Conservation (phyloP, 2,113 vertebrate genomes). For the Pseudorhombus dupliciocellatus region DNA sequence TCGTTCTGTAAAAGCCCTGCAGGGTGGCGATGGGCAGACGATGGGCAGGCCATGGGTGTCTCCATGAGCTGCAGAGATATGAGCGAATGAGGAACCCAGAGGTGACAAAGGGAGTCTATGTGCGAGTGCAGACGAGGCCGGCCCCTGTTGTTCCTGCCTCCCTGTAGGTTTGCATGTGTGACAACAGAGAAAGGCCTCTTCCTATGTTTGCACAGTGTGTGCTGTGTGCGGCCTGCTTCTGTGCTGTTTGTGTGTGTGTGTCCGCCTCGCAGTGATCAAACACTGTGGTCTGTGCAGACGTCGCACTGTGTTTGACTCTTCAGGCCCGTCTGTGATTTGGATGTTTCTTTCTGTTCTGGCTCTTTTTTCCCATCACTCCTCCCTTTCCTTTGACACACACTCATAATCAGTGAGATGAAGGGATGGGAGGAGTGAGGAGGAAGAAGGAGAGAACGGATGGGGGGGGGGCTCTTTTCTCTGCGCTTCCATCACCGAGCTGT, state of each 20-base stretch:
- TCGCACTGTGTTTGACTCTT: conserved; percentile 44
- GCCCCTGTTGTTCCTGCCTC: conserved; percentile 56
- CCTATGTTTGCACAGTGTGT: conserved; percentile 57
- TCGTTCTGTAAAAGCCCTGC: conserved; percentile 39
- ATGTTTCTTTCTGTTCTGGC: conserved; percentile 43
- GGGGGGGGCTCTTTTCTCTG: conserved; percentile 9
- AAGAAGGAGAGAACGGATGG: background rate
- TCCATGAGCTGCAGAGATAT: conserved; percentile 36
- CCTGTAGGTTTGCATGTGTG: conserved; percentile 64
- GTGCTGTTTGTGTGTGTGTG: conserved; percentile 55
- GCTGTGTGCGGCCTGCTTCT: conserved; percentile 38
- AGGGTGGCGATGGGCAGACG: conserved; percentile 26
- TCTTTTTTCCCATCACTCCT: conserved; percentile 35
- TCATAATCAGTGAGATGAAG: conserved; percentile 63
- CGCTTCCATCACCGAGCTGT: conserved; percentile 23
- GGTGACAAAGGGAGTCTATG: conserved; percentile 43
- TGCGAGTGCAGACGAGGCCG: conserved; percentile 40
- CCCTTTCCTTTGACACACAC: conserved; percentile 59
- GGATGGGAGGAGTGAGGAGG: conserved; percentile 25
- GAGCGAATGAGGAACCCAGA: conserved; percentile 32
- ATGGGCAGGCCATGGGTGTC: conserved; percentile 23
- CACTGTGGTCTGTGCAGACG: conserved; percentile 46
- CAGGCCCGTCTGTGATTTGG: conserved; percentile 55
- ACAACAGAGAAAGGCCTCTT: conserved; percentile 66
- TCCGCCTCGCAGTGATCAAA: conserved; percentile 60